A percentile compares a stretch with the other conserved stretches of the same genome.
Evolutionary conservation across 2,888 invertebrate species (phyloP).

Genomic region (Lithophane socia): DNA sequence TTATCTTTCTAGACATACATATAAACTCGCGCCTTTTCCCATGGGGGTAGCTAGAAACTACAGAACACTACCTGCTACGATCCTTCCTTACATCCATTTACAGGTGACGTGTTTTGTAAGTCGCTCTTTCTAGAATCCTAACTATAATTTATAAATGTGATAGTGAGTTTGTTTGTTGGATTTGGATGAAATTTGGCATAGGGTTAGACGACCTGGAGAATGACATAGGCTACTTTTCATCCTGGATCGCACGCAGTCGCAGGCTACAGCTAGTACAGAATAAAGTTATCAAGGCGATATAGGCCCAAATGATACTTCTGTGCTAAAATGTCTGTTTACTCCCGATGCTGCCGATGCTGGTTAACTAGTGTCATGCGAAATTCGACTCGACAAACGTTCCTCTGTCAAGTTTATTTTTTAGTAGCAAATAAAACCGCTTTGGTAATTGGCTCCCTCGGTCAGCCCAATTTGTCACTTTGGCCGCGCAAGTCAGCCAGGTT

Average conservation of each 20-base stretch:
- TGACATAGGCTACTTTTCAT: too few species aligned
- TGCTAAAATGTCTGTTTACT: neutral
- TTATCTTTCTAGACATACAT: neutral
- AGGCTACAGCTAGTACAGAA: too few species aligned
- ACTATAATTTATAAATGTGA: too few species aligned
- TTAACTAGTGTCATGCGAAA: neutral
- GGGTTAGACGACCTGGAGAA: too few species aligned
- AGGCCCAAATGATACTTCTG: neutral
- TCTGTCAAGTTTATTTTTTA: neutral
- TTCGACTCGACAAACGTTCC: neutral
- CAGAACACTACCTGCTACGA: neutral
- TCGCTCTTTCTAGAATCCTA: neutral
- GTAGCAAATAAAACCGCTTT: neutral
- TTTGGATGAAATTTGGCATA: too few species aligned
- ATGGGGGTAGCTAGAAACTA: neutral
- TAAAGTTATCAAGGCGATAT: neutral
- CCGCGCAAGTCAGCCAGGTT: neutral
- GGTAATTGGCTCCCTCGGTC: neutral
- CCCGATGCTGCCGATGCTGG: neutral
- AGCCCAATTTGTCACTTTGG: neutral
- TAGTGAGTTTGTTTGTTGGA: too few species aligned
- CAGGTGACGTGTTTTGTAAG: too few species aligned
- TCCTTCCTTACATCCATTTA: neutral
- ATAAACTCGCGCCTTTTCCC: neutral
- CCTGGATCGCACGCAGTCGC: too few species aligned